These are phyloP conservation scores for Noctua janthina DNA, from an alignment of 2,888 invertebrate species.

Conservation along the genomic window DNA sequence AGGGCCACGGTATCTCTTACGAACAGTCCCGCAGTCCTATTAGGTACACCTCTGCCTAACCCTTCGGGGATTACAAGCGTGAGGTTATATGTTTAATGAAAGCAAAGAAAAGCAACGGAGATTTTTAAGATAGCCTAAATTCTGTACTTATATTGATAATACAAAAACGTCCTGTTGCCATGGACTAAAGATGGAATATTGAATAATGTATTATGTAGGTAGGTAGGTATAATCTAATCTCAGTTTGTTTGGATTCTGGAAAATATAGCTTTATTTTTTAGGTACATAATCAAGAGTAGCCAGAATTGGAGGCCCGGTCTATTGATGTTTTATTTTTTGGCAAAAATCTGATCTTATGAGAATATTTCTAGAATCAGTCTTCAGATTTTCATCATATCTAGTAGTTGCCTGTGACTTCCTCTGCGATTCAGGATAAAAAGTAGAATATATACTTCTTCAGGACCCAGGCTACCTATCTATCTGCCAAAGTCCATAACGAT, in stretches of 20 bases:
- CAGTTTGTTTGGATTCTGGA: background rate
- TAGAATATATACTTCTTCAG: background rate
- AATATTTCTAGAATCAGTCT: background rate
- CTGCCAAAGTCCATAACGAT: background rate
- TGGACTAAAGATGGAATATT: background rate
- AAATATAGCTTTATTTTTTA: conserved; percentile 12
- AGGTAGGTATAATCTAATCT: conserved; percentile 10
- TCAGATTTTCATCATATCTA: background rate
- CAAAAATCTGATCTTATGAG: background rate
- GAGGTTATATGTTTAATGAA: too few relatives aligned
- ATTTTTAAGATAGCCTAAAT: conserved; percentile 24
- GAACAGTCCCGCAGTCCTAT: too few relatives aligned
- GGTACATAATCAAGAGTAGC: conserved; percentile 7
- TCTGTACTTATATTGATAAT: conserved; percentile 15
- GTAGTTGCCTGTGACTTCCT: background rate
- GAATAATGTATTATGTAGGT: conserved; percentile 7
- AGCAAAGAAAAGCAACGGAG: background rate
- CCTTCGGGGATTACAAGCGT: too few relatives aligned
- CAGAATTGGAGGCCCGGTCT: background rate
- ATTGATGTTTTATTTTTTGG: background rate
- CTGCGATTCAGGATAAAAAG: background rate
- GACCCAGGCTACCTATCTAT: background rate
- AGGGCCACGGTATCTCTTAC: too few relatives aligned
- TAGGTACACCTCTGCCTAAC: too few relatives aligned
- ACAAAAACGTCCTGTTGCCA: background rate